These are phyloP conservation scores for Lathronympha strigana DNA, from an alignment of 2,888 invertebrate species.

Conservation along the genomic window DNA sequence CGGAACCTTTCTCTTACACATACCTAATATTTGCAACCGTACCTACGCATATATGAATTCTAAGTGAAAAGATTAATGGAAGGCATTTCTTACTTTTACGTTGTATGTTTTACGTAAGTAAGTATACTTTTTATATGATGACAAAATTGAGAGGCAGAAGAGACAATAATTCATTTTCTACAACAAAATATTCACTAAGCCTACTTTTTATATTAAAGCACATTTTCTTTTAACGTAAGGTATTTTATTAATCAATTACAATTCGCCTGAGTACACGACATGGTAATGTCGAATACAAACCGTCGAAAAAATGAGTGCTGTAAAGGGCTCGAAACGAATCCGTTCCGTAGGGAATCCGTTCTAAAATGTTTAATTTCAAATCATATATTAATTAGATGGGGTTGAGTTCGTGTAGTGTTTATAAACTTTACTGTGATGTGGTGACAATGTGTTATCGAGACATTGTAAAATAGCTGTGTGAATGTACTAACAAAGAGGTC, in stretches of 20 bases:
- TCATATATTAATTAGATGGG: too few species aligned
- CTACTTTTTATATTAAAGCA: background rate
- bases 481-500: too few species aligned
- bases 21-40: background rate
- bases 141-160: too few species aligned
- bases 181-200: background rate
- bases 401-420: too few species aligned
- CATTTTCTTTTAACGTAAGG: background rate
- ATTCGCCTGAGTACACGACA: too few species aligned
- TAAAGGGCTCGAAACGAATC: too few species aligned
- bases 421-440: too few species aligned
- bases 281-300: background rate
- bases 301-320: too few species aligned
- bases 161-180: background rate
- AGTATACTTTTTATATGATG: background rate
- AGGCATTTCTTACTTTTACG: background rate
- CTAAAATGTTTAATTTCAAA: too few species aligned
- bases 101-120: background rate
- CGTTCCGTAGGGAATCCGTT: too few species aligned
- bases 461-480: too few species aligned
- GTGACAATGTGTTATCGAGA: too few species aligned
- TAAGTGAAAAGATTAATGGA: background rate
- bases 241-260: background rate
- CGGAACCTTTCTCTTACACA: conserved; percentile 1
- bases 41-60: background rate